Conservation (phyloP, 1,140 invertebrate genomes). For the Chionoecetes opilio region DNA sequence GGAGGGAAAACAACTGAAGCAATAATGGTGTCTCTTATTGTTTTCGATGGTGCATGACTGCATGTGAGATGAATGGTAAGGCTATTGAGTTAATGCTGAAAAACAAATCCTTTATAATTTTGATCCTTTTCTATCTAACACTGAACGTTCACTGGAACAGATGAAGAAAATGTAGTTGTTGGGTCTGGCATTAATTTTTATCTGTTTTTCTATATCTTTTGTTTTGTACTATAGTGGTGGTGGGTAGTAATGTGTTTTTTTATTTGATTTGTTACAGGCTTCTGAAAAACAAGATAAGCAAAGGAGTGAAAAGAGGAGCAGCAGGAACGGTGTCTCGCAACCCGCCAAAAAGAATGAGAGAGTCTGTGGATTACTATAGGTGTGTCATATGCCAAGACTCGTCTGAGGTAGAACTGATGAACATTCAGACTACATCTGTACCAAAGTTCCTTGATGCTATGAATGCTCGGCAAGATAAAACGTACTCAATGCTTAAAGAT, state of each 20-base stretch:
- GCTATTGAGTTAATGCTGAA: neutral
- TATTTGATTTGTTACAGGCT: neutral
- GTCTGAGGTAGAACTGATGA: constrained; percentile 42
- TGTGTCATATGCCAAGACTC: constrained; percentile 31
- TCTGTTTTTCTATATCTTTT: neutral
- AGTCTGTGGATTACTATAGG: constrained; percentile 6
- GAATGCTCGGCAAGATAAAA: constrained; percentile 54
- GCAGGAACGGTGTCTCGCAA: neutral
- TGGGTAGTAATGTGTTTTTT: neutral
- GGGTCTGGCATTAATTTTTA: neutral
- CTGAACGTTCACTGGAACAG: neutral
- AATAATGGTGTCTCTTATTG: neutral
- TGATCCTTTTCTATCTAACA: neutral
- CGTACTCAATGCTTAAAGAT: neutral
- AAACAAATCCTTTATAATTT: neutral
- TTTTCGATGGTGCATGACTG: neutral
- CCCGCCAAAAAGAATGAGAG: neutral
- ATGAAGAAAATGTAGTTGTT: neutral
- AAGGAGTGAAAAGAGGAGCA: neutral
- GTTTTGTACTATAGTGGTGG: neutral
- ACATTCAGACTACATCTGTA: constrained; percentile 42
- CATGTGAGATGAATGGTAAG: neutral
- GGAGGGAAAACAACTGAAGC: neutral
- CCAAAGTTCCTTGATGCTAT: constrained; percentile 42
- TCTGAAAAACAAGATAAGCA: constrained; percentile 41